Percentiles rank a stretch among this genome's conserved stretches.
These are phyloP conservation scores for Puffinus mauretanicus DNA, from an alignment of 2,113 vertebrate genomes.

Conservation along the genomic window DNA sequence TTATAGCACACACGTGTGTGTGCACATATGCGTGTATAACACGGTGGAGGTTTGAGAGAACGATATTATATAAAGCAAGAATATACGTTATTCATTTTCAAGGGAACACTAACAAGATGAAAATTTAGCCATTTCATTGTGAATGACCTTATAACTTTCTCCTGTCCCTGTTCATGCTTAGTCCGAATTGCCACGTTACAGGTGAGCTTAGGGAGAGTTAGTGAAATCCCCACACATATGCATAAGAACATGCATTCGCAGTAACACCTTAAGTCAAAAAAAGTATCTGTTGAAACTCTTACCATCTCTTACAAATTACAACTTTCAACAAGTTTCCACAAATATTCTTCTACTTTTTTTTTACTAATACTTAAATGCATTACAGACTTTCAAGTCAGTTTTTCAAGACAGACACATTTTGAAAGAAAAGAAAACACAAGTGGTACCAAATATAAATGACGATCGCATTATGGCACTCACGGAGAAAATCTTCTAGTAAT, in stretches of 20 bases:
- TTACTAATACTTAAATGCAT: not conserved
- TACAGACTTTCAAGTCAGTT: not conserved
- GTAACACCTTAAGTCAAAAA: not conserved
- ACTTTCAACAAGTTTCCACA: not conserved
- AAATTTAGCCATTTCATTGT: not conserved
- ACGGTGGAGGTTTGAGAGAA: not conserved
- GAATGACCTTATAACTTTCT: not conserved
- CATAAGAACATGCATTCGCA: not conserved
- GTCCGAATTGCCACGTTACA: not conserved
- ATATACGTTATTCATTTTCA: not conserved
- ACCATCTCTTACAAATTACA: not conserved
- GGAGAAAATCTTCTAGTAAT: not conserved
- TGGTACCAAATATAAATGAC: not conserved
- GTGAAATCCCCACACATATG: not conserved
- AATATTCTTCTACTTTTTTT: not conserved
- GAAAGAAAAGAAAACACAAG: not conserved
- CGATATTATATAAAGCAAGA: not conserved
- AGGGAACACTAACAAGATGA: not conserved
- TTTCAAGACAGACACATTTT: not conserved
- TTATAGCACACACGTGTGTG: accelerated
- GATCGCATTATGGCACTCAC: not conserved
- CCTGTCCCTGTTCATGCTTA: not conserved
- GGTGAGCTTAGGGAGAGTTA: not conserved
- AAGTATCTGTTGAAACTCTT: not conserved
- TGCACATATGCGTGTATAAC: not conserved